phyloP scores from a whole-genome alignment of 2,888 invertebrate species.

The Sabellastarte sp. region DNA sequence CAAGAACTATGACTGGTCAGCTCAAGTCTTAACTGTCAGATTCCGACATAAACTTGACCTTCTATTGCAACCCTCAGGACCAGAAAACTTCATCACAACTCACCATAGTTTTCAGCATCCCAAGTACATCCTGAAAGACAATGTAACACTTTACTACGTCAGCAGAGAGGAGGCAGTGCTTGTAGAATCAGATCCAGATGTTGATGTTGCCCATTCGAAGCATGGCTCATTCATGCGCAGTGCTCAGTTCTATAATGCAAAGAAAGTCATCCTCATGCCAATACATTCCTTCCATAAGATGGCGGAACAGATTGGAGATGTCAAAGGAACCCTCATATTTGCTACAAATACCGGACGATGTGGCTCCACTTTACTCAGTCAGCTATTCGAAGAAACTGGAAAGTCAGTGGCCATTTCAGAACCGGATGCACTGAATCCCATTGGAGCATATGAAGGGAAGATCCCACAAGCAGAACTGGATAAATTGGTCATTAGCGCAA shows the following conservation, averaged over 20 bases:
- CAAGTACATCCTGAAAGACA: constrained; percentile 7
- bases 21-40: not conserved
- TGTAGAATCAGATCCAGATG: constrained; percentile 7
- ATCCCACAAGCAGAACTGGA: not conserved
- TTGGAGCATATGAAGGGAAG: not conserved
- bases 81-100: not conserved
- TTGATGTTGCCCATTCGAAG: constrained; percentile 10
- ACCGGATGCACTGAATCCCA: constrained; percentile 7
- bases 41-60: not conserved
- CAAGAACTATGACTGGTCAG: not conserved
- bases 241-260: constrained; percentile 9
- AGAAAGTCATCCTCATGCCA: constrained; percentile 7
- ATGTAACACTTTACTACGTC: constrained; percentile 8
- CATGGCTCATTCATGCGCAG: constrained; percentile 2
- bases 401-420: constrained; percentile 3
- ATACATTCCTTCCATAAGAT: constrained; percentile 5
- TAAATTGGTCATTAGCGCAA: not conserved
- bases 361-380: constrained; percentile 12
- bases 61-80: not conserved
- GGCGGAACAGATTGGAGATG: constrained; percentile 7
- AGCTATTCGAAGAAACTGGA: constrained; percentile 8
- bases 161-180: constrained; percentile 3
- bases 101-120: constrained; percentile 7
- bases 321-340: not conserved
- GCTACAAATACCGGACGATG: constrained; percentile 14